Evolutionary conservation across 2,113 vertebrate genomes (phyloP).

Genomic region (Serinus canaria): DNA sequence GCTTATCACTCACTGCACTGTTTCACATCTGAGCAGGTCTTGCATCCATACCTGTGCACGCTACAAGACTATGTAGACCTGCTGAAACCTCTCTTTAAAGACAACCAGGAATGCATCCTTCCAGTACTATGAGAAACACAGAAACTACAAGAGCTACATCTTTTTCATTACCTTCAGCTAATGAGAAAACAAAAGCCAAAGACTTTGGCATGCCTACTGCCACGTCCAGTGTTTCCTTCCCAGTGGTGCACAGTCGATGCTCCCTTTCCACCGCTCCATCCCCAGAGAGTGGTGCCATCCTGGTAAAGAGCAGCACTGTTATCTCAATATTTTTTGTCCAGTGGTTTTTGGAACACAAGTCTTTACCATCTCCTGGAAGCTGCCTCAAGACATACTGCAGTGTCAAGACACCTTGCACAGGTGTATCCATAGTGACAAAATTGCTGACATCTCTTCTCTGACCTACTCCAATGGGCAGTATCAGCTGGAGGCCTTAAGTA

Average conservation of each 20-base stretch:
- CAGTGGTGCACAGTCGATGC: rapidly evolving
- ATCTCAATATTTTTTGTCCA: background rate
- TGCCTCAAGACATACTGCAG: background rate
- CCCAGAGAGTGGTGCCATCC: background rate
- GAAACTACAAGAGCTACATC: background rate
- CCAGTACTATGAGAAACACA: background rate
- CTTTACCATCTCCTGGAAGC: background rate
- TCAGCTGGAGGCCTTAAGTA: background rate
- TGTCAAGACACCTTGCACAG: background rate
- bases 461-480: background rate
- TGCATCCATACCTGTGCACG: background rate
- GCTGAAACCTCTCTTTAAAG: background rate
- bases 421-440: background rate
- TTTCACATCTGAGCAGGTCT: background rate
- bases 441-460: background rate
- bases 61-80: rapidly evolving
- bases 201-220: background rate
- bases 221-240: rapidly evolving
- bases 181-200: background rate
- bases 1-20: background rate
- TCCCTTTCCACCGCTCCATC: background rate
- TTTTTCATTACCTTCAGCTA: background rate
- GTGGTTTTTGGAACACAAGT: background rate
- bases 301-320: background rate
- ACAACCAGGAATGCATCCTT: background rate